Conservation (phyloP, 35 echinoderm and acorn worm species). For the Chiridota heheva region DNA sequence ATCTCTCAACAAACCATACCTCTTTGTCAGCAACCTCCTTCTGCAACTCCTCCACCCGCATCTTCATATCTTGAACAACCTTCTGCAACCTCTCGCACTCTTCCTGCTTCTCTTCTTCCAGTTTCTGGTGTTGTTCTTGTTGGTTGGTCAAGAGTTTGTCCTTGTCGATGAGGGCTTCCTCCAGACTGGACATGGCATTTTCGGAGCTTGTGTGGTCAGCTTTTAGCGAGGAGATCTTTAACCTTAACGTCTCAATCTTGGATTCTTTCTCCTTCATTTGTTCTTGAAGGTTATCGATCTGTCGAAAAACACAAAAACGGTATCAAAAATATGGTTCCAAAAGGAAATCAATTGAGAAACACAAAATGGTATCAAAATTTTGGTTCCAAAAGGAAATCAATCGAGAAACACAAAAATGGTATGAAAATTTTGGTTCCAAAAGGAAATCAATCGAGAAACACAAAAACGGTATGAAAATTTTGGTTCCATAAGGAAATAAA, state of each 20-base stretch:
- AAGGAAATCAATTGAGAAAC: neutral
- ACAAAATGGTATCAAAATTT: neutral
- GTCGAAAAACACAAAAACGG: constrained; percentile 3
- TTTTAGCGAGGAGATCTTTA: constrained; percentile 59
- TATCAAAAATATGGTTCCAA: neutral
- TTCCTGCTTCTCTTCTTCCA: constrained; percentile 58
- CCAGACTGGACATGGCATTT: constrained; percentile 92
- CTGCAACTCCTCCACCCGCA: constrained; percentile 52
- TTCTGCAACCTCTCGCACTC: constrained; percentile 51
- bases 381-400: neutral
- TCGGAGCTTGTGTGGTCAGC: constrained; percentile 86
- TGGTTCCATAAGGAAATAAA: too few species aligned
- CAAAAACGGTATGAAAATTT: neutral
- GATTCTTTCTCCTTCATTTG: constrained; percentile 79
- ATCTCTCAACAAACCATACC: constrained; percentile 39
- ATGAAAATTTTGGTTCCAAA: too few species aligned
- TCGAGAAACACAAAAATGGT: neutral
- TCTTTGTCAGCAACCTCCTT: constrained; percentile 83
- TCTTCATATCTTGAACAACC: constrained; percentile 64
- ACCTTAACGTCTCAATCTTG: constrained; percentile 34
- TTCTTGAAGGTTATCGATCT: constrained; percentile 96
- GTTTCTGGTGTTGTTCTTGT: constrained; percentile 58
- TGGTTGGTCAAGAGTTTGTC: constrained; percentile 54
- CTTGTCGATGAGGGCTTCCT: constrained; percentile 93
- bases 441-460: too few species aligned